Evolutionary conservation across 1,140 invertebrate species (phyloP).

Genomic region (Halesus radiatus): DNA sequence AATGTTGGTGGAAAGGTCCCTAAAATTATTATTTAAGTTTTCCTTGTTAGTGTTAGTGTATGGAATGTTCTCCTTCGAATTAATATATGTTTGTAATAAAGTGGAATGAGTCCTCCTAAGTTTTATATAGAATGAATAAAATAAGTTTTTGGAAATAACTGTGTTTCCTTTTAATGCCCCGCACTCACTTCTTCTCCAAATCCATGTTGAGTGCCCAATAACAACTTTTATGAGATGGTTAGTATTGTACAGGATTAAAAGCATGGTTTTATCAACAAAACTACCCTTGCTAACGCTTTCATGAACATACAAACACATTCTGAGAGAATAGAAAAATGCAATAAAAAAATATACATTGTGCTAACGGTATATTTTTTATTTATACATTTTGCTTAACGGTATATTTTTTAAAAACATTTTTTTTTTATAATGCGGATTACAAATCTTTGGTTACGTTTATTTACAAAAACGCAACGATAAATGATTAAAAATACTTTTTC

Average conservation of each 20-base stretch:
- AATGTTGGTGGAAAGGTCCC: neutral
- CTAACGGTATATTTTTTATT: too few species aligned
- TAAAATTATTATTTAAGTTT: conserved; percentile 2
- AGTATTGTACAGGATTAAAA: neutral
- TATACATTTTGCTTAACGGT: too few species aligned
- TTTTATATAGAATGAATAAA: conserved; percentile 38
- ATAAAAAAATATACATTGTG: too few species aligned
- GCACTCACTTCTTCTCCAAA: conserved; percentile 1
- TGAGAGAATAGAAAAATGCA: too few species aligned
- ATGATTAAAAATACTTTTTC: too few species aligned
- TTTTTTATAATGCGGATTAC: too few species aligned
- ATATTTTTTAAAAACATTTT: too few species aligned
- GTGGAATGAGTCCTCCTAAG: conserved; percentile 31
- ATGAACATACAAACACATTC: too few species aligned
- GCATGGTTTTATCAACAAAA: neutral
- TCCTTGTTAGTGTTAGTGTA: conserved; percentile 33
- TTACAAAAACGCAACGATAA: too few species aligned
- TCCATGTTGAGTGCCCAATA: neutral
- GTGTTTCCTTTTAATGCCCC: conserved; percentile 25
- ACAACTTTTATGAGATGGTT: neutral
- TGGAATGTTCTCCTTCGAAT: conserved; percentile 23
- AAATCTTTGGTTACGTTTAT: too few species aligned
- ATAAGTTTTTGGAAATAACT: conserved; percentile 32
- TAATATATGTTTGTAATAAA: neutral
- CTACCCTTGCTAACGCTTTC: too few species aligned